Evolutionary conservation across 2,797 vertebrate genomes (phyloP).

Genomic region (Bradypus variegatus): DNA sequence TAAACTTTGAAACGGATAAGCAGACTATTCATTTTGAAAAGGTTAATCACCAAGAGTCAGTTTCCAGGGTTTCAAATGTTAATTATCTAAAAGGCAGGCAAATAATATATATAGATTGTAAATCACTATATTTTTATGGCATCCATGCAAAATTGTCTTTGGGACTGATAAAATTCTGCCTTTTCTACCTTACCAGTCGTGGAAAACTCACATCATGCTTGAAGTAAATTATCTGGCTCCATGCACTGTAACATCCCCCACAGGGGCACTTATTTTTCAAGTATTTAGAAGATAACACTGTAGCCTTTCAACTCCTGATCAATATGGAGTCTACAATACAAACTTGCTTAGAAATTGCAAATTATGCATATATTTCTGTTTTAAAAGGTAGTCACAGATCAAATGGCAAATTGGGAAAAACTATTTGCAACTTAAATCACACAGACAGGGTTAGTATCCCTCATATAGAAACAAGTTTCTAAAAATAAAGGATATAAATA

Average conservation of each 20-base stretch:
- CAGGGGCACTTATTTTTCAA: background rate
- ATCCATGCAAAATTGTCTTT: slow-evolving; percentile 8
- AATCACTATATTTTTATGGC: slow-evolving; percentile 19
- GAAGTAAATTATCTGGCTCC: background rate
- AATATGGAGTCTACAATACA: background rate
- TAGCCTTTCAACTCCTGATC: background rate
- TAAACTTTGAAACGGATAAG: slow-evolving; percentile 51
- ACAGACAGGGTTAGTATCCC: background rate
- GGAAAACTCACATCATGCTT: background rate
- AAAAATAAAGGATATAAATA: background rate
- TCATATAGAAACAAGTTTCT: background rate
- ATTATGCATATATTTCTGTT: background rate
- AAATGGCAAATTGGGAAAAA: background rate
- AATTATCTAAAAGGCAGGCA: slow-evolving; percentile 53
- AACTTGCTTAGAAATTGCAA: slow-evolving; percentile 11
- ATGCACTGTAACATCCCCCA: background rate
- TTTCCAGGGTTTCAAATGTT: slow-evolving; percentile 63
- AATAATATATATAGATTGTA: slow-evolving; percentile 40
- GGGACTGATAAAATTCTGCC: background rate
- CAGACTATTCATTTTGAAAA: slow-evolving; percentile 49
- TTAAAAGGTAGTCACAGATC: slow-evolving; percentile 16
- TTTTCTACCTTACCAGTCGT: background rate
- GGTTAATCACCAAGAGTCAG: slow-evolving; percentile 52
- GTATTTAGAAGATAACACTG: background rate
- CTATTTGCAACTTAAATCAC: slow-evolving; percentile 18